These are phyloP conservation scores for Myotis myotis DNA, from an alignment of 2,797 vertebrate genomes.

Conservation along the genomic window DNA sequence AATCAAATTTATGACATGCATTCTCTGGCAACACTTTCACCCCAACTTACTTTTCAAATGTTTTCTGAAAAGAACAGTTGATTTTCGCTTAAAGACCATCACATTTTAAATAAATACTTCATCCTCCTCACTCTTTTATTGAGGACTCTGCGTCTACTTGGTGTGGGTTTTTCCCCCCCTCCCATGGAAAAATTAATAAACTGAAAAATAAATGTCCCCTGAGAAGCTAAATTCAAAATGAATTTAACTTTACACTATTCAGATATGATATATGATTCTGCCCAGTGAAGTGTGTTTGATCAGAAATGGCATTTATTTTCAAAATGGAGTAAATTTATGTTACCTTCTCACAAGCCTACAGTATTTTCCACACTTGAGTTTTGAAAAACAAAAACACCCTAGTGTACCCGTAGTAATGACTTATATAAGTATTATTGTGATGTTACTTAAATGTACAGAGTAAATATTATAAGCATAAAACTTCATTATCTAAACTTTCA, in stretches of 20 bases:
- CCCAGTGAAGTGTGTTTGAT: not conserved
- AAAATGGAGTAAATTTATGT: not conserved
- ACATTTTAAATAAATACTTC: conserved; percentile 24
- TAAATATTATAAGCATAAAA: conserved; percentile 1
- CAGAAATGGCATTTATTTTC: conserved; percentile 43
- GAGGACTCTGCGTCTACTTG: not conserved
- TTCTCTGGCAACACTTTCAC: conserved; percentile 25
- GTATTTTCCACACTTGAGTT: conserved; percentile 28
- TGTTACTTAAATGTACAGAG: conserved; percentile 1
- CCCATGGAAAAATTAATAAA: not conserved
- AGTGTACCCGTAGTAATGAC: not conserved
- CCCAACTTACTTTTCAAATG: not conserved
- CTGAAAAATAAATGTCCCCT: not conserved
- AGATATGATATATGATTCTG: not conserved
- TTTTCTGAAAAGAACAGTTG: not conserved
- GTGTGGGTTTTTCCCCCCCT: not conserved
- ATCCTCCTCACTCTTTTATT: conserved; percentile 16
- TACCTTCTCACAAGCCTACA: not conserved
- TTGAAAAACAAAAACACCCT: not conserved
- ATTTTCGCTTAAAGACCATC: conserved; percentile 39
- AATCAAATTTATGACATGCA: not conserved
- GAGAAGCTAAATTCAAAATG: not conserved
- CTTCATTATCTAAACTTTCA: not conserved
- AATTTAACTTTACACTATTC: conserved; percentile 33
- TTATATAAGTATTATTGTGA: not conserved